Percentiles rank a stretch among this genome's conserved stretches.
These are phyloP conservation scores for Vulpes vulpes DNA, from an alignment of 2,113 vertebrate genomes.

Conservation along the genomic window DNA sequence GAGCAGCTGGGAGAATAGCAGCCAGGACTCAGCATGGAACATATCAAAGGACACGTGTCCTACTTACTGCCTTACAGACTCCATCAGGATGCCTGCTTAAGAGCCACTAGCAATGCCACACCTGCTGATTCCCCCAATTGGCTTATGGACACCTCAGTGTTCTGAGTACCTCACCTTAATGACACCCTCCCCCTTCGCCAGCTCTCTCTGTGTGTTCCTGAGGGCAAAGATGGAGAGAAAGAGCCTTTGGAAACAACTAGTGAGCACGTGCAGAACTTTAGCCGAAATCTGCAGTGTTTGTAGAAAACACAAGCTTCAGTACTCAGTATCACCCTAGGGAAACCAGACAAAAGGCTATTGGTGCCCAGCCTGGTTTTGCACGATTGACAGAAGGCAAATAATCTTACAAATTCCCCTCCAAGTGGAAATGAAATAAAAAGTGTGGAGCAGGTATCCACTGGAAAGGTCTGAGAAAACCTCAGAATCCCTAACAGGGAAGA, in stretches of 20 bases:
- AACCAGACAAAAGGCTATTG: neutral
- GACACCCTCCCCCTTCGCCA: fast-evolving
- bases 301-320: neutral
- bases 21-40: neutral
- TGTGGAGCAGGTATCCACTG: neutral
- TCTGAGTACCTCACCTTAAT: neutral
- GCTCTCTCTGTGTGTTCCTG: neutral
- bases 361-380: neutral
- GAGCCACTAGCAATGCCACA: neutral
- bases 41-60: neutral
- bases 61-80: neutral
- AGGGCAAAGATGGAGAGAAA: neutral
- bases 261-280: neutral
- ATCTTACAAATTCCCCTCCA: too few species aligned
- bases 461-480: neutral
- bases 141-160: neutral
- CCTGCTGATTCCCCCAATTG: too few species aligned
- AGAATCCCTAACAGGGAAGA: neutral
- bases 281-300: neutral
- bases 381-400: neutral
- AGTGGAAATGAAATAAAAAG: neutral
- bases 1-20: neutral
- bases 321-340: neutral
- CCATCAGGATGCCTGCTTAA: neutral
- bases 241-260: neutral